Percentiles rank a stretch among this genome's conserved stretches.
phyloP scores from a whole-genome alignment of 1,140 invertebrate genomes.

The Pseudobourletiella spinata region DNA sequence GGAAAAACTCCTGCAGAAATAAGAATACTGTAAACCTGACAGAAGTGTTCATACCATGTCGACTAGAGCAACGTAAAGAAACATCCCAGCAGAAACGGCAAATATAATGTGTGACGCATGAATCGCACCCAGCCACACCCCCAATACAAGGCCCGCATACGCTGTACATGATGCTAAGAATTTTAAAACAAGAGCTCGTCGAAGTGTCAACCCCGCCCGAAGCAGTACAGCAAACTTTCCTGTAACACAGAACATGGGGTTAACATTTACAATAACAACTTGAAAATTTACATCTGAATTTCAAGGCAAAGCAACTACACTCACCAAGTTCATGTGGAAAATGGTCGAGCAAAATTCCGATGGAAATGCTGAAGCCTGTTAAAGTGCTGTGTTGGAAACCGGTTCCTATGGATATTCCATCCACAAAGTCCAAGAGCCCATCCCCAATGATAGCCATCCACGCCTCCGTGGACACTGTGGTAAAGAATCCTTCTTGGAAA shows the following conservation, averaged over 20 bases:
- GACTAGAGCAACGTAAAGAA: slow-evolving; percentile 54
- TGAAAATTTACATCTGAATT: neutral
- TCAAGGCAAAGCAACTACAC: too few species aligned
- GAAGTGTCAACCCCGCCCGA: slow-evolving; percentile 55
- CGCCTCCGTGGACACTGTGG: slow-evolving; percentile 50
- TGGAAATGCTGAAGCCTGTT: slow-evolving; percentile 50
- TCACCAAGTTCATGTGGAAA: slow-evolving; percentile 60
- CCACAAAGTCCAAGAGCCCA: slow-evolving; percentile 62
- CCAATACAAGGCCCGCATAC: slow-evolving; percentile 54
- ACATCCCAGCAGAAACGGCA: slow-evolving; percentile 53
- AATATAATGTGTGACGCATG: slow-evolving; percentile 49
- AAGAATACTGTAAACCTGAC: neutral
- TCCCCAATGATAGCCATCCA: slow-evolving; percentile 68
- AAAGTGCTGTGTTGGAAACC: slow-evolving; percentile 54
- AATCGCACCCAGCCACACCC: slow-evolving; percentile 48
- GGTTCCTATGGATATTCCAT: slow-evolving; percentile 60
- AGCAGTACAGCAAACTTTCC: slow-evolving; percentile 62
- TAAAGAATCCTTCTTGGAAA: slow-evolving; percentile 36
- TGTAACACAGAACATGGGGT: too few species aligned
- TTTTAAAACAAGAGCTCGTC: slow-evolving; percentile 57
- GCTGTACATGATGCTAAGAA: slow-evolving; percentile 59
- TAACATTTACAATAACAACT: neutral
- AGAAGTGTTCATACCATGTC: slow-evolving; percentile 50
- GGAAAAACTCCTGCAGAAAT: slow-evolving; percentile 27
- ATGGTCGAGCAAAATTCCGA: slow-evolving; percentile 62